A percentile compares a stretch with the other conserved stretches of the same genome.
phyloP scores from a whole-genome alignment of 2,113 vertebrate genomes.

The human region GRCh38 chr12:71351501-71352000 shows the following conservation, averaged over 20 bases:
- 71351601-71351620: background rate
- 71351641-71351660: background rate
- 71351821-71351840: background rate
- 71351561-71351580: background rate
- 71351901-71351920: background rate
- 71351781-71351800: background rate
- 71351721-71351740: background rate
- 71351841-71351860: background rate
- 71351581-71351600: background rate
- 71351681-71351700: no score
- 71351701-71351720: background rate
- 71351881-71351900: background rate
- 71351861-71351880: background rate
- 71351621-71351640: background rate
- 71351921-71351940: background rate
- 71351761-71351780: background rate
- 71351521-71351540: background rate
- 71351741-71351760: background rate
- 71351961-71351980: background rate
- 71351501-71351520: slow-evolving; percentile 17
- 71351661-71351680: background rate
- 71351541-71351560: background rate
- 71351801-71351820: background rate
- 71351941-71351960: slow-evolving; percentile 2
- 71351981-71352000: background rate